Conservation (phyloP, 2,113 vertebrate genomes). For the Vulpes ferrilata region DNA sequence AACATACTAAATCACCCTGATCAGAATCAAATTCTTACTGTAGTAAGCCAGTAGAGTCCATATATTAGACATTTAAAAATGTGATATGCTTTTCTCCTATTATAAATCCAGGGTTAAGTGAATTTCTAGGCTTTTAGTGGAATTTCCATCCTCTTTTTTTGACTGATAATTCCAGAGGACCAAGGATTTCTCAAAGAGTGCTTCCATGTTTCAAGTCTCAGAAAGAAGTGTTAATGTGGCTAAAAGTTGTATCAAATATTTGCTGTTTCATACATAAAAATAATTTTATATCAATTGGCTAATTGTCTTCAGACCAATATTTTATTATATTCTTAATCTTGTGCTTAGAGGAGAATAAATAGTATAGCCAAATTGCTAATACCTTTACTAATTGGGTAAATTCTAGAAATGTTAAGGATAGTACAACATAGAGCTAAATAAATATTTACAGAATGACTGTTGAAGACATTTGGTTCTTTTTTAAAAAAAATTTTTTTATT, state of each 20-base stretch:
- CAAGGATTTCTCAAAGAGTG: background rate
- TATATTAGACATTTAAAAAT: background rate
- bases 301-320: background rate
- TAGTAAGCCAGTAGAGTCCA: background rate
- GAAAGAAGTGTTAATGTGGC: background rate
- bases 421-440: background rate
- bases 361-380: background rate
- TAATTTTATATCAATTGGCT: background rate
- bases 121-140: background rate
- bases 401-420: background rate
- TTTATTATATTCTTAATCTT: background rate
- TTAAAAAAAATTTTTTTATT: background rate
- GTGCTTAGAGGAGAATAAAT: background rate
- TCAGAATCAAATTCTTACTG: constrained; percentile 12
- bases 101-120: background rate
- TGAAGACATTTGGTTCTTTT: background rate
- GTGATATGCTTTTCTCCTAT: background rate
- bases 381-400: background rate
- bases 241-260: background rate
- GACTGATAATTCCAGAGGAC: background rate
- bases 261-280: background rate
- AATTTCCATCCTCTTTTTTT: background rate
- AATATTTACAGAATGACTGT: background rate
- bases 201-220: background rate
- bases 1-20: background rate